Conservation (phyloP, 2,113 vertebrate species). For the Pyxicephalus adspersus region DNA sequence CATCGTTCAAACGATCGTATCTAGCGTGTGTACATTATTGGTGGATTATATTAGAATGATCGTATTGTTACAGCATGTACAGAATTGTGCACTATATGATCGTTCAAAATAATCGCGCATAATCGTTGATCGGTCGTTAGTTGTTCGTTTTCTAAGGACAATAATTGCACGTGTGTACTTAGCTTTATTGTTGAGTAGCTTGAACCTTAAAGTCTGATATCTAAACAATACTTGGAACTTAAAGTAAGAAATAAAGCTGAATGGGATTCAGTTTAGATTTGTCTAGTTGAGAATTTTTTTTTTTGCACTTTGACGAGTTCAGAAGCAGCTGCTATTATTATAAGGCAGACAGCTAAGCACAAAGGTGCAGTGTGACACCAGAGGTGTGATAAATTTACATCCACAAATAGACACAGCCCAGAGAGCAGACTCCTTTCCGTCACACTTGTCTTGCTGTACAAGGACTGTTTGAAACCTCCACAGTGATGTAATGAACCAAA, state of each 20-base stretch:
- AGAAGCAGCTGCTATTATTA: constrained; percentile 23
- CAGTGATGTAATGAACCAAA: neutral
- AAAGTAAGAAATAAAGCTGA: neutral
- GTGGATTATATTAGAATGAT: too few relatives aligned
- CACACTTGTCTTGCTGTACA: neutral
- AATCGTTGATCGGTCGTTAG: too few relatives aligned
- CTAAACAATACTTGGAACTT: neutral
- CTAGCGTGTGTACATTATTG: too few relatives aligned
- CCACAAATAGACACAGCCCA: constrained; percentile 35
- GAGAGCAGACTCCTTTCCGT: neutral
- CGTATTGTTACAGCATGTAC: too few relatives aligned
- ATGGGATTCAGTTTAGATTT: neutral
- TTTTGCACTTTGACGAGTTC: constrained; percentile 1
- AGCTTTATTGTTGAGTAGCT: too few relatives aligned
- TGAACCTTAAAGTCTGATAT: too few relatives aligned
- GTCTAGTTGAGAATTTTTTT: neutral
- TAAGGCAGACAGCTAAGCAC: constrained; percentile 14
- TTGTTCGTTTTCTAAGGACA: too few relatives aligned
- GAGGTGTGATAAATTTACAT: constrained; percentile 40
- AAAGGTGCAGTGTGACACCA: constrained; percentile 29
- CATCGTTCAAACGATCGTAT: too few relatives aligned
- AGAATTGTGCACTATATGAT: too few relatives aligned
- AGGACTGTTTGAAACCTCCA: neutral
- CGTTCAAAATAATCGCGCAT: too few relatives aligned
- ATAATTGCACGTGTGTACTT: too few relatives aligned